Conservation (phyloP, 2,797 vertebrate genomes). For the Salarias fasciatus region DNA sequence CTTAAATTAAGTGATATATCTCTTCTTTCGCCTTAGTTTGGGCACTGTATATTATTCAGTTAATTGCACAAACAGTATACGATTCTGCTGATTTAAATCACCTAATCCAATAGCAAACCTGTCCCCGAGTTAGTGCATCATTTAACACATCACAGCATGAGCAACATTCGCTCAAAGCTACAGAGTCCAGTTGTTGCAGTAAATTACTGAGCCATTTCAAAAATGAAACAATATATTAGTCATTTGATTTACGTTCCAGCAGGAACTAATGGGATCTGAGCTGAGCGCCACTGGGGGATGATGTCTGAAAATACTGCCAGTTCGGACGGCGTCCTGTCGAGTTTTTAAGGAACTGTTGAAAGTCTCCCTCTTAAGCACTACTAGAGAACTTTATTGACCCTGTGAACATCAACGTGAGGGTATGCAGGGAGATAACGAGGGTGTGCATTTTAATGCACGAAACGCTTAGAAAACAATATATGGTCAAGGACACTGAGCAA, state of each 20-base stretch:
- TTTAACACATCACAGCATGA: neutral
- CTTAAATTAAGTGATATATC: no score
- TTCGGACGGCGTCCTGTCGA: neutral
- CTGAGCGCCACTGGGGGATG: neutral
- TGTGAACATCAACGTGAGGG: neutral
- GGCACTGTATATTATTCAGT: no score
- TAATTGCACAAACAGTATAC: no score
- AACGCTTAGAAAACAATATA: neutral
- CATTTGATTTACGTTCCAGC: neutral
- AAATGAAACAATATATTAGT: neutral
- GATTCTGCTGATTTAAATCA: no score
- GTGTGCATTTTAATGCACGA: no score
- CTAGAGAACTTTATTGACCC: neutral
- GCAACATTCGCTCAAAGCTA: neutral
- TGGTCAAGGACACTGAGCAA: neutral
- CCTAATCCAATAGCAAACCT: neutral
- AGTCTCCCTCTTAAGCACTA: neutral
- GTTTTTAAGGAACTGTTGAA: neutral
- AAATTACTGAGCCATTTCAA: neutral
- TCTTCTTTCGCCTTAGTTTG: no score
- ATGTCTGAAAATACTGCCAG: neutral
- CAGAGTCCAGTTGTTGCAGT: neutral
- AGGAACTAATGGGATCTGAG: neutral
- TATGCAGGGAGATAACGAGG: neutral
- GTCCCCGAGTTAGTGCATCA: constrained; percentile 7